Percentiles rank a stretch among this genome's conserved stretches.
These are phyloP conservation scores for Drosophila insularis DNA, from an alignment of 1,140 invertebrate genomes.

Conservation along the genomic window DNA sequence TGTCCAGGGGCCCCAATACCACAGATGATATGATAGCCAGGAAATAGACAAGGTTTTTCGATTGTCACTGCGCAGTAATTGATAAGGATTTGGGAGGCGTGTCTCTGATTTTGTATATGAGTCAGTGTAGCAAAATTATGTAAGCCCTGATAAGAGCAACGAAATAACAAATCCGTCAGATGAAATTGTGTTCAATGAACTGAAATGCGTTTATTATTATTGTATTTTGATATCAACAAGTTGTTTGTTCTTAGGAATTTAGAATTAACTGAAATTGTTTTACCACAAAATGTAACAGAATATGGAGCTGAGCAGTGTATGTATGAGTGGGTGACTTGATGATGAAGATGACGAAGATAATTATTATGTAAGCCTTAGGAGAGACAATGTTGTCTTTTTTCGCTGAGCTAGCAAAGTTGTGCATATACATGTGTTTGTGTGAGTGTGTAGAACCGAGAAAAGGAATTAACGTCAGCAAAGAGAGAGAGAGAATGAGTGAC, in stretches of 20 bases:
- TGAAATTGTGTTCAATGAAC: constrained; percentile 3
- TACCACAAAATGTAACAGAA: neutral
- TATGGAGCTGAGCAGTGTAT: neutral
- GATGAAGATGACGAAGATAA: constrained; percentile 50
- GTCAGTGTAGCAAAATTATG: neutral
- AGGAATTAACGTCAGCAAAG: constrained; percentile 62
- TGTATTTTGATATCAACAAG: constrained; percentile 38
- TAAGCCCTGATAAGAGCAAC: neutral
- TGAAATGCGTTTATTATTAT: neutral
- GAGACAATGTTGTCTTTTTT: constrained; percentile 5
- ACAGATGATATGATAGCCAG: constrained; percentile 42
- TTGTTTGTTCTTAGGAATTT: constrained; percentile 16
- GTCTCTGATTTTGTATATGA: neutral
- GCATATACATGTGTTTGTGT: constrained; percentile 9
- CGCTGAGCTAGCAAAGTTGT: constrained; percentile 39
- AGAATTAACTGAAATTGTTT: neutral
- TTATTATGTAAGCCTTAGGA: constrained; percentile 62
- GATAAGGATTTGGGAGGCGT: constrained; percentile 2
- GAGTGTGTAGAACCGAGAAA: constrained; percentile 35
- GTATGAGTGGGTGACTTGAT: constrained; percentile 34
- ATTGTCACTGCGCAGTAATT: constrained; percentile 45
- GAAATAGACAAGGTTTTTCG: constrained; percentile 18
- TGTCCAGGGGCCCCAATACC: constrained; percentile 20
- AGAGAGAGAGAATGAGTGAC: constrained; percentile 53
- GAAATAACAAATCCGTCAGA: too few species aligned